Conservation (phyloP, 2,797 vertebrate genomes). For the Heliangelus exortis region DNA sequence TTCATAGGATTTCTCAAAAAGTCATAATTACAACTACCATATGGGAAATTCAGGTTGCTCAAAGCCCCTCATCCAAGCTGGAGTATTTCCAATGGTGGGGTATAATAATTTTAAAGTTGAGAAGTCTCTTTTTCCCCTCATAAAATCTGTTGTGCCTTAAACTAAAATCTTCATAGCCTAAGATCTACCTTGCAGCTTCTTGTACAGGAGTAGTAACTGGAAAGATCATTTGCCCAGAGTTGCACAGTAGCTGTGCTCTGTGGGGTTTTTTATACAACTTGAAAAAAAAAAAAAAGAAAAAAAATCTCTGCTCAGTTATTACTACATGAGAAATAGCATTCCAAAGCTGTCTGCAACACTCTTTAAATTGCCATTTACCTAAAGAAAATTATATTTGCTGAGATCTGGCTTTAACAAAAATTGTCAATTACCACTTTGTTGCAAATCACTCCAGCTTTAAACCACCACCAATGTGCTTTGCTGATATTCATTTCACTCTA, state of each 20-base stretch:
- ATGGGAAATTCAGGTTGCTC: neutral
- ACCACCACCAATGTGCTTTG: neutral
- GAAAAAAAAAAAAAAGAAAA: neutral
- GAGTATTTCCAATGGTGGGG: accelerated
- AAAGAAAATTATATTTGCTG: constrained; percentile 47
- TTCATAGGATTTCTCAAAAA: neutral
- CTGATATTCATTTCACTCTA: constrained; percentile 35
- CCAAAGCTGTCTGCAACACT: neutral
- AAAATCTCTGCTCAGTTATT: neutral
- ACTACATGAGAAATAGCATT: neutral
- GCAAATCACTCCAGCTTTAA: constrained; percentile 36
- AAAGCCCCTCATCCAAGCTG: neutral
- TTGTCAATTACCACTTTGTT: constrained; percentile 39
- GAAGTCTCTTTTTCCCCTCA: neutral
- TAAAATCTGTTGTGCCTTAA: neutral
- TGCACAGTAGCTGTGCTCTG: neutral
- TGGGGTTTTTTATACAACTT: neutral
- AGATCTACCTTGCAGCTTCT: neutral
- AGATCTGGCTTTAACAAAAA: constrained; percentile 49
- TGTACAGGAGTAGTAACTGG: accelerated
- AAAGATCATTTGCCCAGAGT: neutral
- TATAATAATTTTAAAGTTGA: neutral
- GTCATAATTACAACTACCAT: neutral
- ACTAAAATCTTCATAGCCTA: neutral
- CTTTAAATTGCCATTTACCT: constrained; percentile 34